phyloP scores from a whole-genome alignment of 2,888 invertebrate genomes.

The Subacronicta megacephala region DNA sequence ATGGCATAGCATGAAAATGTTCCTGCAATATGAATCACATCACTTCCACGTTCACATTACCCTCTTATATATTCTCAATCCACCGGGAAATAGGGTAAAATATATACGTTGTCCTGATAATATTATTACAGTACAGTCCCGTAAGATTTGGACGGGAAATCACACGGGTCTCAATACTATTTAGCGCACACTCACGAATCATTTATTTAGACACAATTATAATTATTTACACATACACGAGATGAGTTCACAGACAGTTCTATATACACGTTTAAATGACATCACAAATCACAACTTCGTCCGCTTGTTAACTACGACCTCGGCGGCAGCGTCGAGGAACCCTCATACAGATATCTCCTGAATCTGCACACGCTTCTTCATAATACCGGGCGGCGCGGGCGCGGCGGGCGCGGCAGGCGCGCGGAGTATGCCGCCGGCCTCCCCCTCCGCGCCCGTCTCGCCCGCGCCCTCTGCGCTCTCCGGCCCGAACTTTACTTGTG shows the following conservation, averaged over 20 bases:
- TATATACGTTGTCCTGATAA: constrained; percentile 60
- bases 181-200: constrained; percentile 55
- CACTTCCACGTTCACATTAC: constrained; percentile 50
- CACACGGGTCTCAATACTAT: constrained; percentile 57
- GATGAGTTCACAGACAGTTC: constrained; percentile 29
- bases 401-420: constrained; percentile 78
- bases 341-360: constrained; percentile 97
- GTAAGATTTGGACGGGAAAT: constrained; percentile 55
- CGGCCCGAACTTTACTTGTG: constrained; percentile 86
- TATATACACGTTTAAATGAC: constrained; percentile 62
- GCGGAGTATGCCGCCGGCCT: constrained; percentile 84
- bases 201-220: constrained; percentile 45
- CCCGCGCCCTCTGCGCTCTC: constrained; percentile 80
- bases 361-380: constrained; percentile 97
- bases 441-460: constrained; percentile 81
- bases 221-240: constrained; percentile 59
- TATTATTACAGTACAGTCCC: constrained; percentile 62
- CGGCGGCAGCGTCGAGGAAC: constrained; percentile 79
- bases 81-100: constrained; percentile 63
- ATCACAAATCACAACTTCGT: constrained; percentile 80
- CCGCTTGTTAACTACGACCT: constrained; percentile 83
- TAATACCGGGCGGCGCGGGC: constrained; percentile 93
- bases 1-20: constrained; percentile 34
- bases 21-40: constrained; percentile 50
- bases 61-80: constrained; percentile 56